Evolutionary conservation across 1,140 invertebrate species (phyloP), one percentile per base, ranked within the genome.

Genomic region (Macrotrachela quadricornifera): DNA sequence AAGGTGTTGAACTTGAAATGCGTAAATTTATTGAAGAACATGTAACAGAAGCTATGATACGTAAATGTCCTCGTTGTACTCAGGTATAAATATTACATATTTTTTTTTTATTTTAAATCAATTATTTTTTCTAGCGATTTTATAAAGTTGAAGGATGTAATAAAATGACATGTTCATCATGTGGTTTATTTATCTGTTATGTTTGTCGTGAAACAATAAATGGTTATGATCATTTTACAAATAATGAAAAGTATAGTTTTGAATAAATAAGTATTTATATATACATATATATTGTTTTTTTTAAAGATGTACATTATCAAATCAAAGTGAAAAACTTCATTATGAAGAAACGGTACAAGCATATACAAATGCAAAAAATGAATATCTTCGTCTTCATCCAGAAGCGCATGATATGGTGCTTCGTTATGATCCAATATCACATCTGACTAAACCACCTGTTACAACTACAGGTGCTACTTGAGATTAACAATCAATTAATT

Each of bases 171-270:
- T 81, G 79, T 64, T 41, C 63, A 0, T 30, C 21, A 30, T 81
- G 79, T 69, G 78, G 78, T 1, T 76, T 77, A 1, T 66, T 61
- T 10, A 79, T 78, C 74, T 81, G 79, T 61, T 81, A 80, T 59
- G 60, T 80, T 8, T 80, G 79, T 59, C 66, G 75, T 39, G 57
- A 72, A 59, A 71, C 73, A 6, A 67, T 78, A 12, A 71, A 63
- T 2, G 70, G 73, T 61, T 80, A 80, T 59, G 55, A 58, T 6
- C 79, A 79, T 63, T 80, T 80, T 62, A 63, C 69, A 55, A 69
- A 49, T 14, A 18, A 38, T 6, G 14, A 46, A 12, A 12, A 49
- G 15, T 43, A 30, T 30, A 8, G 8, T 30, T 30, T 30, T 30
- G 21, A 30, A 4, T 30, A 4, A 8, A 30, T 30, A 4, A 30